Conservation (phyloP, 2,888 invertebrate genomes). For the Rotaria socialis region DNA sequence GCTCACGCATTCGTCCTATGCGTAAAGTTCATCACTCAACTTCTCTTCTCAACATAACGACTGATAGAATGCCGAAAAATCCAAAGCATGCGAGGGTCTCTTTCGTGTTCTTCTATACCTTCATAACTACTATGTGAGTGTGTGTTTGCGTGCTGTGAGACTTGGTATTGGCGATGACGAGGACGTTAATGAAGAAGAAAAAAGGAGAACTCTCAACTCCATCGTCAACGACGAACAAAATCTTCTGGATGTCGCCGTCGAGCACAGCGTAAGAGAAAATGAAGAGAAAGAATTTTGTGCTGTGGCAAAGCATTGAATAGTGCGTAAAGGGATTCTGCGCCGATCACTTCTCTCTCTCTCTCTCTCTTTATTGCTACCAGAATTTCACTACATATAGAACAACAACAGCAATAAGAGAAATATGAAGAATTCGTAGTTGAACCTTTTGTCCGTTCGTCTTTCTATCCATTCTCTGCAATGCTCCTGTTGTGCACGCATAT, state of each 20-base stretch:
- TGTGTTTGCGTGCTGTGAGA: background rate
- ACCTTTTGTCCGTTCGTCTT: constrained; percentile 2
- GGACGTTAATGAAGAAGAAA: background rate
- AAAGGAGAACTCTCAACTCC: constrained; percentile 23
- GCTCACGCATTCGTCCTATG: background rate
- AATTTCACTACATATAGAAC: background rate
- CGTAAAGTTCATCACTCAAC: background rate
- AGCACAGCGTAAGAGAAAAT: background rate
- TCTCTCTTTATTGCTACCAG: background rate
- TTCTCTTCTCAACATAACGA: background rate
- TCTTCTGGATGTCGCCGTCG: constrained; percentile 14
- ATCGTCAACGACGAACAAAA: constrained; percentile 19
- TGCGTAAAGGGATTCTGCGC: constrained; percentile 14
- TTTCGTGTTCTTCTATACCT: constrained; percentile 21
- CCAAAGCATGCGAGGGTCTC: background rate
- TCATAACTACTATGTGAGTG: background rate
- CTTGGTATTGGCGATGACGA: constrained; percentile 1
- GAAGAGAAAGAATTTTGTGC: background rate
- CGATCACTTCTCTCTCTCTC: background rate
- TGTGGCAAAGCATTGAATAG: background rate
- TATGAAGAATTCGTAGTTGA: background rate
- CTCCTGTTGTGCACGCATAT: background rate
- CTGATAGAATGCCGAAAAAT: background rate
- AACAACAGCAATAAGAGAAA: background rate
- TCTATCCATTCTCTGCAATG: background rate